These are phyloP conservation scores for Epinotia brunnichana DNA, from an alignment of 2,888 invertebrate genomes.

Conservation along the genomic window DNA sequence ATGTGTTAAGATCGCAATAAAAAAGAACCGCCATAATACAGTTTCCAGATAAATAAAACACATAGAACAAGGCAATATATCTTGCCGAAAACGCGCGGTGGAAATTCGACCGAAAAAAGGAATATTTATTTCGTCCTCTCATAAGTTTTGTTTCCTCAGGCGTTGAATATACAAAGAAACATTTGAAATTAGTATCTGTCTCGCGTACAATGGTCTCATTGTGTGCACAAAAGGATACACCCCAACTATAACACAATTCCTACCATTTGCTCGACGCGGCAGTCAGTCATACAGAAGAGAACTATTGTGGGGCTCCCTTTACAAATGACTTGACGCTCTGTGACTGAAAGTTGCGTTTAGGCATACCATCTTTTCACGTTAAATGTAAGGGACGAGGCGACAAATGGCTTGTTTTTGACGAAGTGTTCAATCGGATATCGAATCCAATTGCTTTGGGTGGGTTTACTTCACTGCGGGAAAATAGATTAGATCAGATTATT, in stretches of 20 bases:
- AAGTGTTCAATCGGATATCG: not conserved
- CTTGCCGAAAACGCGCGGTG: conserved; percentile 33
- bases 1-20: conserved; percentile 44
- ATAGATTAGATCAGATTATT: no score
- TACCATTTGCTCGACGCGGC: conserved; percentile 58
- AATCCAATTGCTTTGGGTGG: not conserved
- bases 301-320: conserved; percentile 63
- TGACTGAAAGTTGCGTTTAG: conserved; percentile 43
- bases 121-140: conserved; percentile 51
- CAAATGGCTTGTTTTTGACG: conserved; percentile 19
- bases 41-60: conserved; percentile 49
- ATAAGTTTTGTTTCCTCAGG: conserved; percentile 58
- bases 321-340: conserved; percentile 60
- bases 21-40: conserved; percentile 43
- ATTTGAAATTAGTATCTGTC: conserved; percentile 75
- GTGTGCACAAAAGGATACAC: conserved; percentile 65
- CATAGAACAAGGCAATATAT: conserved; percentile 48
- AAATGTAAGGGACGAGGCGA: conserved; percentile 27
- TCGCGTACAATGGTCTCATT: conserved; percentile 65
- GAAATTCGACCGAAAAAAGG: conserved; percentile 45
- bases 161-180: conserved; percentile 58
- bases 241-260: conserved; percentile 65
- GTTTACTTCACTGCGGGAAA: not conserved
- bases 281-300: conserved; percentile 58
- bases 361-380: conserved; percentile 30